Percentiles rank a stretch among this genome's conserved stretches.
Evolutionary conservation across 2,888 invertebrate genomes (phyloP).

Genomic region (Oscheius sp.): DNA sequence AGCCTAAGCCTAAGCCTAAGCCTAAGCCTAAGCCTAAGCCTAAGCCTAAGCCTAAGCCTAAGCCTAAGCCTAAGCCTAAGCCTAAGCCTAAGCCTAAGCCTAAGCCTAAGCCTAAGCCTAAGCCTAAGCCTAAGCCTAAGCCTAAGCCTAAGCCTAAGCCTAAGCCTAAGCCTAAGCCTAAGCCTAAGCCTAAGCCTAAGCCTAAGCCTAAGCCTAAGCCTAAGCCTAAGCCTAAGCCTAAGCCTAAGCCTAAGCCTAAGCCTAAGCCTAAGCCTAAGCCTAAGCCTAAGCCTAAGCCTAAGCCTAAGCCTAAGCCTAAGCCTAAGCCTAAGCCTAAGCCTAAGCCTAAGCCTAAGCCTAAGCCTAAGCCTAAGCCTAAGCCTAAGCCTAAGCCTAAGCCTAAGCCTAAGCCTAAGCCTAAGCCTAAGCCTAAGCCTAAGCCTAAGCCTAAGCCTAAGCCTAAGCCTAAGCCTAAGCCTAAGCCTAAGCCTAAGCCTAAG

Average conservation of each 20-base stretch:
- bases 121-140: constrained; percentile 18
- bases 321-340: constrained; percentile 18
- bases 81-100: constrained; percentile 10
- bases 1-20: constrained; percentile 8
- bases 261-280: constrained; percentile 18
- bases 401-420: constrained; percentile 18
- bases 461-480: constrained; percentile 22
- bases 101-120: constrained; percentile 18
- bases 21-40: constrained; percentile 18
- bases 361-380: constrained; percentile 18
- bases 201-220: constrained; percentile 18
- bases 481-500: constrained; percentile 25
- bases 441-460: constrained; percentile 18
- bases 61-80: constrained; percentile 18
- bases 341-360: constrained; percentile 18
- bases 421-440: constrained; percentile 18
- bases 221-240: constrained; percentile 18
- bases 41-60: constrained; percentile 16
- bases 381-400: constrained; percentile 18
- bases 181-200: constrained; percentile 18
- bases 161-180: constrained; percentile 18
- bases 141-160: constrained; percentile 18
- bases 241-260: constrained; percentile 18
- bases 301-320: constrained; percentile 18
- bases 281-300: constrained; percentile 18